phyloP scores from a whole-genome alignment of 2,888 invertebrate genomes.

The Patella pellucida region DNA sequence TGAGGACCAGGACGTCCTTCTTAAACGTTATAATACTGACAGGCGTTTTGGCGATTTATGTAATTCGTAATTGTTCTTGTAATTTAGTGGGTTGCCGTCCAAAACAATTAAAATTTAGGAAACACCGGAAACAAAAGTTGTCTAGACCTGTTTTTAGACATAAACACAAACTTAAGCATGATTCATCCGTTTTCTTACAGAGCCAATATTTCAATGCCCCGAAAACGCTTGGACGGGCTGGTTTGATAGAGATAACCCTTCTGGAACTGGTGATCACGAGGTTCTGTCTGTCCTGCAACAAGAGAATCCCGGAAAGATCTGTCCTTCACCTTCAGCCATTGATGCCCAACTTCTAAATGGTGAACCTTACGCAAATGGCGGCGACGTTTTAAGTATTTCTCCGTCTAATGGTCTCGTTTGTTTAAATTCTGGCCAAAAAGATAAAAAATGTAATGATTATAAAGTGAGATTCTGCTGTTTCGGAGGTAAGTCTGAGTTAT shows the following conservation, averaged over 20 bases:
- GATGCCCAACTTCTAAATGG: neutral
- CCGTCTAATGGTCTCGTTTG: neutral
- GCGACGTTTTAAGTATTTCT: neutral
- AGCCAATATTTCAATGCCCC: neutral
- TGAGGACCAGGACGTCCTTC: too few species aligned
- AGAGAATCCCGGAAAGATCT: neutral
- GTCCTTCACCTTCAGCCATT: neutral
- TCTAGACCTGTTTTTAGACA: too few species aligned
- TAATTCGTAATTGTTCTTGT: too few species aligned
- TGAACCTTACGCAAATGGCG: neutral
- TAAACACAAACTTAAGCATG: too few species aligned
- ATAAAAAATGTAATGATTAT: neutral
- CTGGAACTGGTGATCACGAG: neutral
- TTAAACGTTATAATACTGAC: too few species aligned
- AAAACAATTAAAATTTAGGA: too few species aligned
- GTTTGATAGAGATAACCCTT: constrained; percentile 1
- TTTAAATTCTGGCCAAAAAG: neutral
- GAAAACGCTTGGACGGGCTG: neutral
- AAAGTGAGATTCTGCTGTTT: neutral
- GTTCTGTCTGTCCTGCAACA: neutral
- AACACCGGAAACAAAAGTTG: too few species aligned
- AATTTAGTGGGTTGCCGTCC: too few species aligned
- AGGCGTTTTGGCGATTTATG: too few species aligned
- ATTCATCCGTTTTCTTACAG: too few species aligned
- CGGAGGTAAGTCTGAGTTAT: neutral